Base-by-base conservation (phyloP, 2,113 vertebrate genomes). In the Phyllostomus hastatus region DNA sequence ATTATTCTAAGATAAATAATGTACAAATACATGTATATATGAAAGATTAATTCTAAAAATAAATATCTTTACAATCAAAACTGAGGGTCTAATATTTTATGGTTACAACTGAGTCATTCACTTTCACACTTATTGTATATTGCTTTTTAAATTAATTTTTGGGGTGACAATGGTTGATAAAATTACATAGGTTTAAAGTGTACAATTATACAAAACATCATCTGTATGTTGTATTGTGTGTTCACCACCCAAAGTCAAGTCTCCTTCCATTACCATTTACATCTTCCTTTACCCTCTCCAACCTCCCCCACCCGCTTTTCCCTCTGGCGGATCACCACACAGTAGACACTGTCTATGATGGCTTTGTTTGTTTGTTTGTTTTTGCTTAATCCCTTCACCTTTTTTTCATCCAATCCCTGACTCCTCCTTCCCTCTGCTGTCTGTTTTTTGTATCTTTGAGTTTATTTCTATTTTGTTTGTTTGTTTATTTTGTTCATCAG, bases 11-110 rank as follows among this genome's bases (percentile, higher is more conserved):
- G 31, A 16, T 19, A 52, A 33, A 9, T 79, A 24, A 61, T 46
- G 20, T 81, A 16, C 0, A 78, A 72, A 73, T 26, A 86, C 6
- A 75, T 50, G 57, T 57, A 43, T 80, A 69, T 67, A 75, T 88
- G 0, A 14, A 79, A 75, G 12, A 85, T 20, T 88, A 38, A 46
- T 67, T 20, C 41, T 50, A 72, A 80, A 91, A 54, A 52, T 24
- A 88, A 66, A 31, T 50, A 94, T 95, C 92, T 94, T 48, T 91
- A 89, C 2, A 90, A 86, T 82, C 5, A 86, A 72, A 72, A 41
- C 69, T 96, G 4, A 87, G 8, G 54, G 52, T 69, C 22, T 92
- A 88, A 70, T 91, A 52, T 26, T 79, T 82, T 88, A 31, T 54
- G 19, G 4, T 67, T 87, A 64, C 75, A 96, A 93, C 76, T 67